A percentile compares a stretch with the other conserved stretches of the same genome.
These are phyloP conservation scores for Porites evermanni DNA, from an alignment of 92 coral and sea anemone species.

Conservation along the genomic window DNA sequence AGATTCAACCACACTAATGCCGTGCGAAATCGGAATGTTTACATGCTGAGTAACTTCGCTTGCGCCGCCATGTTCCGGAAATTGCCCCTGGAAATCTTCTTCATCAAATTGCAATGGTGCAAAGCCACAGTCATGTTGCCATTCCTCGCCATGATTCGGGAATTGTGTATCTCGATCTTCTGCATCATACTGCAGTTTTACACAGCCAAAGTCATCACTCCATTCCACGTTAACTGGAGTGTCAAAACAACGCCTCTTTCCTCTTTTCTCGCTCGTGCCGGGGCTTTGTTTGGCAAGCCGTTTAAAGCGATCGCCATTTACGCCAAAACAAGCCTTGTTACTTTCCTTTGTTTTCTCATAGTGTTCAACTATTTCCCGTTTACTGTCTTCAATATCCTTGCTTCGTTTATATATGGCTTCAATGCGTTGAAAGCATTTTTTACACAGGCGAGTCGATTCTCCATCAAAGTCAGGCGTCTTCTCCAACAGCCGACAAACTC, in stretches of 20 bases:
- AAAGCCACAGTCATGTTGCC: constrained; percentile 22
- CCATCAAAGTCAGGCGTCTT: constrained; percentile 24
- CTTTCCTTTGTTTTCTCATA: constrained; percentile 33
- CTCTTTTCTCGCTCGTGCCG: constrained; percentile 27
- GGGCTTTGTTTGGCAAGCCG: constrained; percentile 37
- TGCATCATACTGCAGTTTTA: background rate
- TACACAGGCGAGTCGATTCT: constrained; percentile 34
- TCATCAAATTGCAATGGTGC: constrained; percentile 34
- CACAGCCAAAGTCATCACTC: background rate
- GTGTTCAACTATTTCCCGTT: constrained; percentile 31
- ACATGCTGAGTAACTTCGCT: constrained; percentile 22
- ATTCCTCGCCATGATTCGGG: constrained; percentile 7
- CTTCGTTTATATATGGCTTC: constrained; percentile 28
- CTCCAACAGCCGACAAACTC: constrained; percentile 25
- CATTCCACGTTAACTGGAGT: constrained; percentile 26
- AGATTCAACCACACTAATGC: constrained; percentile 31
- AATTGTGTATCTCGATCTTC: background rate
- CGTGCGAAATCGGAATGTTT: constrained; percentile 1
- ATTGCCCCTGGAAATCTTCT: constrained; percentile 23
- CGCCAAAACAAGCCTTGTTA: constrained; percentile 32
- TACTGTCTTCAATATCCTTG: constrained; percentile 40
- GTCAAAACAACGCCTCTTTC: constrained; percentile 26
- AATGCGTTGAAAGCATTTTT: constrained; percentile 25
- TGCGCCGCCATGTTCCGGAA: constrained; percentile 35
- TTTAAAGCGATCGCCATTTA: constrained; percentile 21